Evolutionary conservation across 1,140 invertebrate species (phyloP).

Genomic region (Cyrtorhinus lividipennis): DNA sequence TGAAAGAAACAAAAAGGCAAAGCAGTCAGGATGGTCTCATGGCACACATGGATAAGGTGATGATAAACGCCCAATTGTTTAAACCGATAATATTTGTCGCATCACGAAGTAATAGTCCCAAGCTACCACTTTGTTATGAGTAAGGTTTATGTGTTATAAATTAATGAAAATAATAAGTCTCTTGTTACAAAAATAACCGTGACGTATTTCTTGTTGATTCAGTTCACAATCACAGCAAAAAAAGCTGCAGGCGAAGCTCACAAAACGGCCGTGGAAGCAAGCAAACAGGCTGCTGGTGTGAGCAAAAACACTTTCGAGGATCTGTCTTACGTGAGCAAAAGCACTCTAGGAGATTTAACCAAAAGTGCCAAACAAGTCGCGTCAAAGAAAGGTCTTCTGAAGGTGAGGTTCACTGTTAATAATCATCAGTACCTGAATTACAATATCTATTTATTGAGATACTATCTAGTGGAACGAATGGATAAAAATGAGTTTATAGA

Average conservation of each 20-base stretch:
- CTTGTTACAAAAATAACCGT: no score
- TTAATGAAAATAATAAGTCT: no score
- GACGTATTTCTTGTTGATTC: conserved; percentile 46
- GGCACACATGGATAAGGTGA: conserved; percentile 80
- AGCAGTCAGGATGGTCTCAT: conserved; percentile 75
- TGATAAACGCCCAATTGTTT: conserved; percentile 5
- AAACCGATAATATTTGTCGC: no score
- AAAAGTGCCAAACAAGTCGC: conserved; percentile 79
- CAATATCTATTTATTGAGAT: no score
- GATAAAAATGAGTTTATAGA: no score
- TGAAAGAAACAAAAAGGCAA: conserved; percentile 69
- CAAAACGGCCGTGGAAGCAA: conserved; percentile 69
- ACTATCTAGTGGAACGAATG: no score
- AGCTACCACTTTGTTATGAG: no score
- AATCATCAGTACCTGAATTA: not conserved
- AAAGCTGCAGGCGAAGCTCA: conserved; percentile 77
- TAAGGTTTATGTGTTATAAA: not conserved
- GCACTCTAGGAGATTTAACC: conserved; percentile 72
- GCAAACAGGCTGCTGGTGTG: conserved; percentile 69
- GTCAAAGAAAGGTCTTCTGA: conserved; percentile 67
- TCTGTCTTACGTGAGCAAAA: conserved; percentile 71
- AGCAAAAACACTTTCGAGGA: conserved; percentile 79
- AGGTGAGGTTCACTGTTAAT: conserved; percentile 40
- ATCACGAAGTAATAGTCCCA: no score
- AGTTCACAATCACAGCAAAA: conserved; percentile 53